These are phyloP conservation scores for Gracilinanus agilis DNA, from an alignment of 2,113 vertebrate genomes.

Conservation along the genomic window DNA sequence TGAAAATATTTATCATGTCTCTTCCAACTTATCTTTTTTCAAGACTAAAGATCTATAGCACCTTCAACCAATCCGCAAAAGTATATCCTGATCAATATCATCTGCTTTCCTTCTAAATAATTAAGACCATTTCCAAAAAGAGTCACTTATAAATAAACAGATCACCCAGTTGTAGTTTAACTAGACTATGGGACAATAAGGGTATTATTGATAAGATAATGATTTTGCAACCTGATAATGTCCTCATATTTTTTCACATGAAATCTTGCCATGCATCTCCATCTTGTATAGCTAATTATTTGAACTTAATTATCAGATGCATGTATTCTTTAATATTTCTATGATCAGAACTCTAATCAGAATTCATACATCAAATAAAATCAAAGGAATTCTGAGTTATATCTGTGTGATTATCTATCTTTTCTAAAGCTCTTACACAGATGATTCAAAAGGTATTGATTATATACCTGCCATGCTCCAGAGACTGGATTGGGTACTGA, in stretches of 20 bases:
- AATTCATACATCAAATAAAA: not conserved
- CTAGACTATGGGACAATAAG: not conserved
- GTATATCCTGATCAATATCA: not conserved
- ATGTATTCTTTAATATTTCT: not conserved
- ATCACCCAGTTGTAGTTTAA: not conserved
- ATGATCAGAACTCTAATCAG: not conserved
- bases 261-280: not conserved
- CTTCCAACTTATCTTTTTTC: not conserved
- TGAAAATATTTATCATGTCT: not conserved
- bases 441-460: not conserved
- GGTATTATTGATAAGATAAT: not conserved
- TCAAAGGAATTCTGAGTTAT: not conserved
- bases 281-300: not conserved
- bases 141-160: not conserved
- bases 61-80: not conserved
- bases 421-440: not conserved
- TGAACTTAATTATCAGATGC: not conserved
- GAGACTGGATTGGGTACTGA: not conserved
- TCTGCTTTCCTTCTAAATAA: not conserved
- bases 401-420: not conserved
- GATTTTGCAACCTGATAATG: not conserved
- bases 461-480: not conserved
- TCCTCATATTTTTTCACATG: not conserved
- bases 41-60: not conserved
- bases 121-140: not conserved